Conservation (phyloP, 2,888 invertebrate species). For the Lasioglossum figueresi region DNA sequence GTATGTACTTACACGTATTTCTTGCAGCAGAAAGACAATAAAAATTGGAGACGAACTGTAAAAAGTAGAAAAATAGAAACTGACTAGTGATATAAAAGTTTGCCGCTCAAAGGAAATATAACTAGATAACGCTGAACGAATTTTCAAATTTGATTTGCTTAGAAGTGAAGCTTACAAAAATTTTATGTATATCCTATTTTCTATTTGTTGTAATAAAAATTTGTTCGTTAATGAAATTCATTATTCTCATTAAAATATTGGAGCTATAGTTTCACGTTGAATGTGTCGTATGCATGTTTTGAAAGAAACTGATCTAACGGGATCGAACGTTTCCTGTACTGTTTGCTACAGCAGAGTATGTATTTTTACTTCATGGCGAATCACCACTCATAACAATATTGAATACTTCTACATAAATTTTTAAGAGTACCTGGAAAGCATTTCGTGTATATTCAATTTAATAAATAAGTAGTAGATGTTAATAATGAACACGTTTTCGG, state of each 20-base stretch:
- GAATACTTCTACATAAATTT: constrained; percentile 50
- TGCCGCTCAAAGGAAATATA: not conserved
- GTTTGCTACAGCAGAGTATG: constrained; percentile 23
- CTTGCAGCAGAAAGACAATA: not conserved
- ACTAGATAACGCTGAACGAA: not conserved
- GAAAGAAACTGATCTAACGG: constrained; percentile 29
- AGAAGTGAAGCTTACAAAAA: not conserved
- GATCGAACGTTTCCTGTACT: constrained; percentile 51
- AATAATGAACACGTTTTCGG: constrained; percentile 30
- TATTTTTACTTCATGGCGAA: constrained; percentile 58
- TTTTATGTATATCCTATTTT: not conserved
- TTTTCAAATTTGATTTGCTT: constrained; percentile 9
- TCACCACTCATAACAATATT: constrained; percentile 53
- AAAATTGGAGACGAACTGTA: not conserved
- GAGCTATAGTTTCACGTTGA: not conserved
- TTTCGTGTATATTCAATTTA: constrained; percentile 30
- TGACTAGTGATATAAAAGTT: not conserved
- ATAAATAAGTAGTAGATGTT: constrained; percentile 35
- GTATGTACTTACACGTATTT: not conserved
- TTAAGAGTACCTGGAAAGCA: constrained; percentile 46
- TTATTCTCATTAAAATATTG: not conserved
- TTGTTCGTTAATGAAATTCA: not conserved
- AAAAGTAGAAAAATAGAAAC: not conserved
- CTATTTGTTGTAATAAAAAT: not conserved
- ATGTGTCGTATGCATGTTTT: not conserved